A percentile compares a stretch with the other conserved stretches of the same genome.
These are phyloP conservation scores for Phortica variegata DNA, from an alignment of 1,140 invertebrate species.

Conservation along the genomic window DNA sequence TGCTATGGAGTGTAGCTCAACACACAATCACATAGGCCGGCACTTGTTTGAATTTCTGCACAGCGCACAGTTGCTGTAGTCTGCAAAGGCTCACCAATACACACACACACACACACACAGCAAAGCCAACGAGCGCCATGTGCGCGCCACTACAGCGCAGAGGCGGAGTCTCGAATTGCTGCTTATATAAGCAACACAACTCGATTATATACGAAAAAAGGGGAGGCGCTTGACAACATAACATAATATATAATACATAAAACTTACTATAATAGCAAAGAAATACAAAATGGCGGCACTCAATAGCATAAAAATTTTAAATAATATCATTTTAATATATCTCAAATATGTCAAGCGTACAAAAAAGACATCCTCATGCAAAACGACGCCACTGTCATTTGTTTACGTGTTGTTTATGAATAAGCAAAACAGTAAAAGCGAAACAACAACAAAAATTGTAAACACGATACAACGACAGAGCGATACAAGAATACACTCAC, in stretches of 20 bases:
- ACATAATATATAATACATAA: slow-evolving; percentile 13
- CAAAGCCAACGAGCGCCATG: slow-evolving; percentile 17
- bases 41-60: too few relatives aligned
- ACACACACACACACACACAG: slow-evolving; percentile 24
- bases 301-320: not conserved
- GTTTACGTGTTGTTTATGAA: slow-evolving; percentile 51
- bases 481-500: slow-evolving; percentile 14
- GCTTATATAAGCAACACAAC: slow-evolving; percentile 17
- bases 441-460: slow-evolving; percentile 27
- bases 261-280: slow-evolving; percentile 3
- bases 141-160: slow-evolving; percentile 29
- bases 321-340: too few relatives aligned
- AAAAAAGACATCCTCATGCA: slow-evolving; percentile 5
- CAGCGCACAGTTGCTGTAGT: too few relatives aligned
- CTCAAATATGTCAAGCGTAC: too few relatives aligned
- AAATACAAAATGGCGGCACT: slow-evolving; percentile 38
- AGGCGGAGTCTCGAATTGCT: slow-evolving; percentile 40
- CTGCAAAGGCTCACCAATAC: slow-evolving; percentile 38
- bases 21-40: too few relatives aligned
- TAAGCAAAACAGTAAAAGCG: slow-evolving; percentile 32
- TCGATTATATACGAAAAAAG: slow-evolving; percentile 31
- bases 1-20: too few relatives aligned
- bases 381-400: slow-evolving; percentile 40
- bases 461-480: slow-evolving; percentile 36
- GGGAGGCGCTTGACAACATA: slow-evolving; percentile 25